Base-by-base conservation (phyloP, 2,888 invertebrate genomes). In the Eremobia ochroleuca region DNA sequence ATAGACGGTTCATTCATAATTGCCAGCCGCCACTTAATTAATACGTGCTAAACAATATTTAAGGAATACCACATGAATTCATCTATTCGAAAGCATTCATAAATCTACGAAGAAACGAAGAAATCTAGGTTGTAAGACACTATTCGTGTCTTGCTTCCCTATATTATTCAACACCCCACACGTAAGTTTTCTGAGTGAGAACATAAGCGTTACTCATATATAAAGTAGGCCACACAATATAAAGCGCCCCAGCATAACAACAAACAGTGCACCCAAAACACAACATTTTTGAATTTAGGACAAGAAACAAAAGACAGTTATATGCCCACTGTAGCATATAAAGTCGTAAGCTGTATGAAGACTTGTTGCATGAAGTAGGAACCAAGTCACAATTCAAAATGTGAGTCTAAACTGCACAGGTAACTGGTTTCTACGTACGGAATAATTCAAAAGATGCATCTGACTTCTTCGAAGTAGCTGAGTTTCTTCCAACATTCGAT, bases 401-500 rank as follows among this genome's bases (percentile, higher is more conserved):
- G 40, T 76, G 73, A 77, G 79, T 78, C 64, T 72, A 59, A 76
- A 61, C 21, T 28, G 65, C 43, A 71, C 67, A 79, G 69, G 79
- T 71, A 87, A 80, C 84, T 66, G 72, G 49, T 66, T 78, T 43
- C 75, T 69, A 71, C 37, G 65, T 76, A 81, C 70, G 66, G 55
- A 81, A 86, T 86, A 76, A 83, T 86, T 86, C 83, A 85, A 80
- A 87, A 80, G 75, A 85, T 82, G 70, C 72, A 81, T 83, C 76
- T 67, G 49, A 71, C 65, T 82, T 25, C 43, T 34, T 25, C 37
- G n/a, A 59, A 80, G 61, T 74, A 66, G 8, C 37, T 28, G 78
- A 84, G 81, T 85, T 81, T 87, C 76, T 85, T 80, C 70, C 68
- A 58, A 49, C 37, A 76, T 79, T 80, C 73, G 37, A 67, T 84